Evolutionary conservation across 2,113 vertebrate species (phyloP), one percentile per base, ranked within the genome.

Genomic region (Petromus typicus): DNA sequence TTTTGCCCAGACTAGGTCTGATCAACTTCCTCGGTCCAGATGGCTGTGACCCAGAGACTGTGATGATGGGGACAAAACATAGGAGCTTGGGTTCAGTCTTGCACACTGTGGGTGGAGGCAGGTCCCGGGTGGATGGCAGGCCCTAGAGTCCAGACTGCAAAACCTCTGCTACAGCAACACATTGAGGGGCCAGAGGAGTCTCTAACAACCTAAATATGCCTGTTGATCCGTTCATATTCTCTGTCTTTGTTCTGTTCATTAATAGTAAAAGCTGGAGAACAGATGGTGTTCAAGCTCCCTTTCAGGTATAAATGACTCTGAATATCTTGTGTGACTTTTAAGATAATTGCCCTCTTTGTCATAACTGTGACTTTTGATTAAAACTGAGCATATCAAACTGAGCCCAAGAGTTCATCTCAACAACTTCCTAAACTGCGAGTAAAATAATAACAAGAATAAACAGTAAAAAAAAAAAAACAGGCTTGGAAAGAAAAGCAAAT

Each of bases 221-320:
- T 66, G 32, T 6, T 57, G 75, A 75, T 51, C 82, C 27, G 25
- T 37, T 81, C 92, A 82, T 0, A n/a, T 78, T 83, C 32, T 94
- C 0, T 76, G 48, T 11, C 27, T 76, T 88, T 1, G 40, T n/a
- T 75, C 56, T 54, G 43, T 6, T 32, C 40, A 80, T 11, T 57
- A 91, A 92, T 48, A 86, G 57, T 37, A 90, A 95, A 56, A 86
- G 25, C 82, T 88, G 90, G 43, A 91, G 54, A 86, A 79, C 48
- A 79, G 45, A 45, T 51, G 5, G n/a, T 87, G 13, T 40, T 75
- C 81, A 89, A 64, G 17, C 13, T 86, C 34, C 4, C 16, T 88
- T 89, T 75, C 61, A 66, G 54, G 32, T 86, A 4, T 51, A 79
- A 78, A n/a, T 54, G 89, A 2, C 56, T 94, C 37, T 79, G 23